These are phyloP conservation scores for Callopanchax toddi DNA, from an alignment of 2,113 vertebrate genomes.

Conservation along the genomic window DNA sequence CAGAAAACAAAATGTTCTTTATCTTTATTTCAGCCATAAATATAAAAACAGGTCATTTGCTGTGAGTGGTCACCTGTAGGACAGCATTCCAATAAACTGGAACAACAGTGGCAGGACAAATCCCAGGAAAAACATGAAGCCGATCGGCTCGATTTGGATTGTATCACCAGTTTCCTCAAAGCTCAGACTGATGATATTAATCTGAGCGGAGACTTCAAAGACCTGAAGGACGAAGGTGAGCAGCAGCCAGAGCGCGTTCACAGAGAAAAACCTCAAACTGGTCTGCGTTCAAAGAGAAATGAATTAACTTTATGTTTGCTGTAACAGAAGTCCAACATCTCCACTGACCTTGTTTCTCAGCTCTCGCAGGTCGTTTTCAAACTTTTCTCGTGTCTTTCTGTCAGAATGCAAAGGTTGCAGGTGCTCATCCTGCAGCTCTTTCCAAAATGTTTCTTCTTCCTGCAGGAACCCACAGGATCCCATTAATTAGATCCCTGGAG, in stretches of 20 bases:
- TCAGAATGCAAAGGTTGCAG: slow-evolving; percentile 67
- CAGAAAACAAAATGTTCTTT: not conserved
- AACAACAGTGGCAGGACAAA: slow-evolving; percentile 32
- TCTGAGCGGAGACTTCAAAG: not conserved
- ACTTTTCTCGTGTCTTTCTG: slow-evolving; percentile 61
- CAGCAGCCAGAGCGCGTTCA: slow-evolving; percentile 74
- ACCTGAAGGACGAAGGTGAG: slow-evolving; percentile 68
- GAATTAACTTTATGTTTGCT: not conserved
- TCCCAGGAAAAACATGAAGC: slow-evolving; percentile 69
- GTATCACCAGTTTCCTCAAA: rapidly evolving
- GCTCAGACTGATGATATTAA: slow-evolving; percentile 46
- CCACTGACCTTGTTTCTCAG: slow-evolving; percentile 72
- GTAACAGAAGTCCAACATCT: rapidly evolving
- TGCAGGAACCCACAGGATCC: not conserved
- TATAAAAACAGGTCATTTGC: not conserved
- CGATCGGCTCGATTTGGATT: slow-evolving; percentile 43
- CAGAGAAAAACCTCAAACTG: slow-evolving; percentile 74
- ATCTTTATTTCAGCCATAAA: not conserved
- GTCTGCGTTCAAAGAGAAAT: slow-evolving; percentile 28
- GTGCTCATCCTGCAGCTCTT: slow-evolving; percentile 53
- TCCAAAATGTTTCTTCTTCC: too few species aligned
- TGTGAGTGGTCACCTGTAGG: slow-evolving; percentile 62
- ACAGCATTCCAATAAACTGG: slow-evolving; percentile 68
- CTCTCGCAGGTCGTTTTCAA: slow-evolving; percentile 40
- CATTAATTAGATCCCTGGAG: not conserved